Conservation (phyloP, 2,888 invertebrate genomes). For the Gnatocerus cornutus region DNA sequence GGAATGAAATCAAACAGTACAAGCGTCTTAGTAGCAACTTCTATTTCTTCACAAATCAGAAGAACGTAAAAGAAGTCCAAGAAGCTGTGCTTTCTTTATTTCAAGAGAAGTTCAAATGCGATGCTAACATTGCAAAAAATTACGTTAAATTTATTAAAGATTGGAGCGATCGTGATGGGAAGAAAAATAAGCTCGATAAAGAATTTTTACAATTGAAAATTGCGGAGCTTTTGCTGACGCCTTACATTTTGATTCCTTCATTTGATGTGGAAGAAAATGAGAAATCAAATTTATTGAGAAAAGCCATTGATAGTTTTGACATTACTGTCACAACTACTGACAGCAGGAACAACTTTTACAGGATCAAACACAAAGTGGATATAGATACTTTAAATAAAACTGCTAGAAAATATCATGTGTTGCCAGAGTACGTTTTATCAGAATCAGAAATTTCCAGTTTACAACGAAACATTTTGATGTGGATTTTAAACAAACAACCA, state of each 20-base stretch:
- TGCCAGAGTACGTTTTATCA: not conserved
- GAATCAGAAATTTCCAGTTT: not conserved
- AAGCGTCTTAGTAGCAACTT: not conserved
- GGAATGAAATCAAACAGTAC: not conserved
- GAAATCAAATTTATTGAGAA: not conserved
- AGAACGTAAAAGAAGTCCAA: not conserved
- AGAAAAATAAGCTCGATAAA: slow-evolving; percentile 8
- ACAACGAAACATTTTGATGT: not conserved
- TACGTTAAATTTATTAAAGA: not conserved
- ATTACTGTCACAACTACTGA: not conserved
- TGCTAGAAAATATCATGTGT: slow-evolving; percentile 3
- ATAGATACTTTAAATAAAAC: slow-evolving; percentile 1
- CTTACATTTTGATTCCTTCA: not conserved
- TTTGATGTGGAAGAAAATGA: not conserved
- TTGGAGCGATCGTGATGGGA: slow-evolving; percentile 12
- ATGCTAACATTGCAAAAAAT: not conserved
- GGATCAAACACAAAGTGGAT: no score
- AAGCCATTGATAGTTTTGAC: slow-evolving; percentile 5
- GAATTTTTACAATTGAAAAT: slow-evolving; percentile 9
- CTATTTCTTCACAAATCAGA: not conserved
- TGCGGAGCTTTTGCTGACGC: not conserved
- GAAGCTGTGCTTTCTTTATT: not conserved
- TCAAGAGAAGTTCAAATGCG: slow-evolving; percentile 6
- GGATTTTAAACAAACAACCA: not conserved
- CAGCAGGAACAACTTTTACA: no score